Evolutionary conservation across 2,888 invertebrate genomes (phyloP).

Genomic region (Cybosia mesomella): DNA sequence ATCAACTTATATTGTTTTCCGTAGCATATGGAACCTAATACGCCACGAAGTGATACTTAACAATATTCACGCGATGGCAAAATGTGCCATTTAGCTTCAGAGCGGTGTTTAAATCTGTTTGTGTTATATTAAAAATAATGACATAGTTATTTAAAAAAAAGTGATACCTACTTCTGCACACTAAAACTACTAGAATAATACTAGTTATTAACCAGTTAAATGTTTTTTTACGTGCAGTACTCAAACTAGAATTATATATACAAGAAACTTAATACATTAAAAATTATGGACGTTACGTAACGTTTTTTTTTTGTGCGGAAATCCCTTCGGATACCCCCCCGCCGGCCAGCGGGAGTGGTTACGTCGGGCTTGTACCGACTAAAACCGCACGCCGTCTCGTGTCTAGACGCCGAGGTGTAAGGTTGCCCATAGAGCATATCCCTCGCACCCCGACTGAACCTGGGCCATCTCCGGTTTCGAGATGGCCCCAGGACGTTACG

Average conservation of each 20-base stretch:
- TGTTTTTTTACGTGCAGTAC: not conserved
- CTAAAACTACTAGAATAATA: not conserved
- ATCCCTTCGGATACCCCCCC: no score
- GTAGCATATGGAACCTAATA: not conserved
- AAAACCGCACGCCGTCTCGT: no score
- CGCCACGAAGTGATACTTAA: not conserved
- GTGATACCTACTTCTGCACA: not conserved
- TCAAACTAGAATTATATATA: not conserved
- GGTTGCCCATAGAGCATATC: no score
- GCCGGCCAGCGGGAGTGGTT: no score
- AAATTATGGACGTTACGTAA: no score
- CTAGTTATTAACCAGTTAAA: not conserved
- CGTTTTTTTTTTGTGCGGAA: no score
- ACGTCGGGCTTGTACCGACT: no score
- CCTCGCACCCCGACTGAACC: no score
- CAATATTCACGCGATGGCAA: not conserved
- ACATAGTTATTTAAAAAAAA: not conserved
- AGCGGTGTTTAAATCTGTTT: not conserved
- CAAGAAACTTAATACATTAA: not conserved
- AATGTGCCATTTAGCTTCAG: not conserved
- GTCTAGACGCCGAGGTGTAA: no score
- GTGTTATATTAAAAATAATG: not conserved
- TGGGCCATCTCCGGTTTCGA: no score
- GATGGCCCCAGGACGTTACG: no score
- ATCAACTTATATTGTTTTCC: not conserved